phyloP scores from a whole-genome alignment of 1,140 invertebrate genomes.

The Caerostris darwini region DNA sequence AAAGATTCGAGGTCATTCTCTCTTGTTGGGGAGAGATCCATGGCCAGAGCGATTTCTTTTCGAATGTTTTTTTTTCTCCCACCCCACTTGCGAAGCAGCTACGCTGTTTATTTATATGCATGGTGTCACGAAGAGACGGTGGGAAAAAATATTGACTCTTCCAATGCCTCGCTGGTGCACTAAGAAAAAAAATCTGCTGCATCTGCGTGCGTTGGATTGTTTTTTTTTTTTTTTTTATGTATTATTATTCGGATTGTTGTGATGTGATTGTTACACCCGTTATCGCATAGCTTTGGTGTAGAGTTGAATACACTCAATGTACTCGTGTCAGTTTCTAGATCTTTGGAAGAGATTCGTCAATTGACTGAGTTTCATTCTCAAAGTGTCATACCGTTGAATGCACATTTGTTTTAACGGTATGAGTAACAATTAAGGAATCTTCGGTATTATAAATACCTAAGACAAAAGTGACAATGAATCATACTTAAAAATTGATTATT shows the following conservation, averaged over 20 bases:
- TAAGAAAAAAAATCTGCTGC: neutral
- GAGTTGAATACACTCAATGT: neutral
- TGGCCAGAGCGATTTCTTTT: neutral
- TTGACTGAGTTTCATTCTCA: no score
- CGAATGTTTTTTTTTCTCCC: neutral
- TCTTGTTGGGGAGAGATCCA: neutral
- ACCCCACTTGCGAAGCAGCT: neutral
- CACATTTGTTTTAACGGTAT: no score
- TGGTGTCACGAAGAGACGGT: neutral
- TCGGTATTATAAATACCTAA: no score
- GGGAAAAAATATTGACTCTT: slow-evolving; percentile 18
- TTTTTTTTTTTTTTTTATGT: neutral
- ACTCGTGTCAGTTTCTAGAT: no score
- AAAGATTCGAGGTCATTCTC: slow-evolving; percentile 35
- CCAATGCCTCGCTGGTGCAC: neutral
- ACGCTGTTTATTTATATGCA: slow-evolving; percentile 29
- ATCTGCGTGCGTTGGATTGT: neutral
- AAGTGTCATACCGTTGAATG: no score
- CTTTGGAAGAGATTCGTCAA: no score
- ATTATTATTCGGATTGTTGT: neutral
- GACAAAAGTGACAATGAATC: no score
- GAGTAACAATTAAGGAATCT: no score
- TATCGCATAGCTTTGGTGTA: neutral
- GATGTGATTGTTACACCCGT: neutral
- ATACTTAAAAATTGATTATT: no score